phyloP scores from a whole-genome alignment of 1,140 invertebrate species.

The Trichoplusia ni region DNA sequence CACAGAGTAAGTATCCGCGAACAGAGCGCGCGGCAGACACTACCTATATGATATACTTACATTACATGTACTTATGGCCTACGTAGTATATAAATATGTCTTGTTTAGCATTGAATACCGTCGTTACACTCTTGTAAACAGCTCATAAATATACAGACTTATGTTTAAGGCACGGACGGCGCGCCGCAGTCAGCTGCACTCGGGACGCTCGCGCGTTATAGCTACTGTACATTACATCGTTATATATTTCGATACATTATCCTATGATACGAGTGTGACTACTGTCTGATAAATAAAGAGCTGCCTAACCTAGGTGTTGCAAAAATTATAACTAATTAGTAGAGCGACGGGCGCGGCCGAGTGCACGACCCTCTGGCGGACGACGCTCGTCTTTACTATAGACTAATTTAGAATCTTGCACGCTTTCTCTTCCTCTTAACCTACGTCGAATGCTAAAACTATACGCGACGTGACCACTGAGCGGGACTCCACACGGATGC shows the following conservation, averaged over 20 bases:
- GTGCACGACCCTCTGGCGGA: conserved; percentile 21
- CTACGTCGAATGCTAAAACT: conserved; percentile 14
- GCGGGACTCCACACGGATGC: no score
- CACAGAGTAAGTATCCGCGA: conserved; percentile 15
- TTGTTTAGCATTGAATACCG: not conserved
- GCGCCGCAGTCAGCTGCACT: conserved; percentile 42
- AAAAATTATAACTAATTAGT: not conserved
- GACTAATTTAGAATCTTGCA: conserved; percentile 76
- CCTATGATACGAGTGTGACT: not conserved
- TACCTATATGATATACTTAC: conserved; percentile 19
- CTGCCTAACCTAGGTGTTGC: not conserved
- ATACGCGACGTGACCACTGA: conserved; percentile 1
- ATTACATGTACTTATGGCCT: conserved; percentile 32
- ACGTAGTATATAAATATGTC: not conserved
- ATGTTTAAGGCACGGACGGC: conserved; percentile 57
- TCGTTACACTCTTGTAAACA: conserved; percentile 1
- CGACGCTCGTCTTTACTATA: conserved; percentile 59
- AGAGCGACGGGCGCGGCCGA: not conserved
- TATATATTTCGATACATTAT: not conserved
- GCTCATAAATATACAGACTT: conserved; percentile 60
- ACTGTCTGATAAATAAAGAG: not conserved
- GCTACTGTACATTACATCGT: not conserved
- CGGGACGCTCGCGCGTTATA: not conserved
- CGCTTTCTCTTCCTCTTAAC: conserved; percentile 55
- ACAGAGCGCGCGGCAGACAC: not conserved